phyloP scores from a whole-genome alignment of 2,888 invertebrate species.

The Troides helena region DNA sequence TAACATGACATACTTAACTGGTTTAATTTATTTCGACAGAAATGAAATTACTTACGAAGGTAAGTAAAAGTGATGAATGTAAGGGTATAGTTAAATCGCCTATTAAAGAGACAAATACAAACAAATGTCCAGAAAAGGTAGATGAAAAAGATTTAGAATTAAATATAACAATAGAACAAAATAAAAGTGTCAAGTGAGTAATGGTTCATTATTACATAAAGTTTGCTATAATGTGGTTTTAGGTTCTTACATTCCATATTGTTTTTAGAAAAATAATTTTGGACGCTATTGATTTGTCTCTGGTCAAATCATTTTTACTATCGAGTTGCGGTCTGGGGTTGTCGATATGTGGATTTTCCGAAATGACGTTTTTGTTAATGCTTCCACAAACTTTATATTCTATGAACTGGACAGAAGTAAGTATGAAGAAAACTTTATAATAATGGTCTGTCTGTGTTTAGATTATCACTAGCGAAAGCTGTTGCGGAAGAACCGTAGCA shows the following conservation, averaged over 20 bases:
- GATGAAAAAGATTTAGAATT: slow-evolving; percentile 22
- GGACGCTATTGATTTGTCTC: slow-evolving; percentile 73
- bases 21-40: slow-evolving; percentile 36
- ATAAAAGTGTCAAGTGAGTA: slow-evolving; percentile 21
- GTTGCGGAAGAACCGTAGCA: too few species aligned
- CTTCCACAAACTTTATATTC: slow-evolving; percentile 80
- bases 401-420: slow-evolving; percentile 67
- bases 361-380: slow-evolving; percentile 75
- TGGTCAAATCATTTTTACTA: slow-evolving; percentile 77
- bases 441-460: background rate
- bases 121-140: slow-evolving; percentile 18
- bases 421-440: slow-evolving; percentile 11
- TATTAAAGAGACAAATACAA: slow-evolving; percentile 35
- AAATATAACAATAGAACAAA: slow-evolving; percentile 3
- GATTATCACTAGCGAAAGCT: too few species aligned
- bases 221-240: background rate
- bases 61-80: slow-evolving; percentile 34
- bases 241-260: background rate
- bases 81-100: slow-evolving; percentile 40
- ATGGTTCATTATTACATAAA: background rate
- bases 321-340: slow-evolving; percentile 81
- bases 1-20: too few species aligned
- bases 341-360: slow-evolving; percentile 74
- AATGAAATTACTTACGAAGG: slow-evolving; percentile 40
- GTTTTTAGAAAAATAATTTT: slow-evolving; percentile 45